These are phyloP conservation scores for Lithophane leautieri DNA, from an alignment of 2,888 invertebrate species.

Conservation along the genomic window DNA sequence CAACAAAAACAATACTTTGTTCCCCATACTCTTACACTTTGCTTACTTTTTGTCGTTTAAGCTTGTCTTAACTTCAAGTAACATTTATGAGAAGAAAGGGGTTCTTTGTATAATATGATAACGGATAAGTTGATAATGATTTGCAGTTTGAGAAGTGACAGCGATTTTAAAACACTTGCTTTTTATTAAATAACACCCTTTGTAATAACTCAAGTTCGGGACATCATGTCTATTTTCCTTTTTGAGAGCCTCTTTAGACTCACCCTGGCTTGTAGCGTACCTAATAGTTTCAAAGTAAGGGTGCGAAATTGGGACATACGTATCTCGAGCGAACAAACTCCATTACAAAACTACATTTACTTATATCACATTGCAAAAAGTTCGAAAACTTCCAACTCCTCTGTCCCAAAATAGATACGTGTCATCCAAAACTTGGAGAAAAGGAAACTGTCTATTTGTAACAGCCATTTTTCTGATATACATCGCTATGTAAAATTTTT, in stretches of 20 bases:
- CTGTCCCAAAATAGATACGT: slow-evolving; percentile 25
- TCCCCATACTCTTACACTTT: not conserved
- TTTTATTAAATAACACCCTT: not conserved
- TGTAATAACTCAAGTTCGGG: not conserved
- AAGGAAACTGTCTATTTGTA: slow-evolving; percentile 7
- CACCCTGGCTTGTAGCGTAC: too few species aligned
- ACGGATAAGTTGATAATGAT: not conserved
- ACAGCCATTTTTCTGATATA: slow-evolving; percentile 17
- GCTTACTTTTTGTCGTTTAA: not conserved
- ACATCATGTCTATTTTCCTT: not conserved
- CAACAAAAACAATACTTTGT: not conserved
- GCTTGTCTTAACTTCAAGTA: not conserved
- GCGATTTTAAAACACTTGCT: not conserved
- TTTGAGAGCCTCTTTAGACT: not conserved
- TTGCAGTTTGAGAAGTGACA: not conserved
- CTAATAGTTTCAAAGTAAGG: not conserved
- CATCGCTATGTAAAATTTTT: not conserved
- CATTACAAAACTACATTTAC: slow-evolving; percentile 19
- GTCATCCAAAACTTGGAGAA: slow-evolving; percentile 24
- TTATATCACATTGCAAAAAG: slow-evolving; percentile 37
- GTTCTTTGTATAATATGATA: not conserved
- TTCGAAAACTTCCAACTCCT: slow-evolving; percentile 6
- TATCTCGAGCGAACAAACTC: slow-evolving; percentile 6
- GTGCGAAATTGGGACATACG: slow-evolving; percentile 3
- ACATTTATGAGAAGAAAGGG: not conserved